These are phyloP conservation scores for Ctena decussata DNA, from an alignment of 2,888 invertebrate species.

Conservation along the genomic window DNA sequence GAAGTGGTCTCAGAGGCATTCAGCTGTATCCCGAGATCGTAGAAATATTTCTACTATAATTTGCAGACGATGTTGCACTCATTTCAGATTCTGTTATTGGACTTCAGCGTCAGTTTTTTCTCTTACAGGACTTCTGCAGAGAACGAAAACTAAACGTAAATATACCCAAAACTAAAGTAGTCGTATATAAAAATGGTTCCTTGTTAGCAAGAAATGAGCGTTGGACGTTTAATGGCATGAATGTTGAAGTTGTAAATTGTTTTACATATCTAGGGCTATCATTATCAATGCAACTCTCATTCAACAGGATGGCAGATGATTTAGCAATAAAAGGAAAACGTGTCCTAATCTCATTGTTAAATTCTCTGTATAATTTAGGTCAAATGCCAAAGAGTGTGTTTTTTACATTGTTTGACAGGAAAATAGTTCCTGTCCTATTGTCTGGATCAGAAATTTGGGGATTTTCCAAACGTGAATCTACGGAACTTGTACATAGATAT, in stretches of 20 bases:
- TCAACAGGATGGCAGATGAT: constrained; percentile 1
- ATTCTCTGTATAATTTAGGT: not conserved
- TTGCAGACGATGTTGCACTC: constrained; percentile 54
- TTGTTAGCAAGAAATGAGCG: constrained; percentile 36
- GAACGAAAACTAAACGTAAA: constrained; percentile 37
- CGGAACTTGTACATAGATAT: constrained; percentile 5
- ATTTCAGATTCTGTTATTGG: constrained; percentile 36
- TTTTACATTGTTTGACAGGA: constrained; percentile 17
- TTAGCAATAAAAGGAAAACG: constrained; percentile 16
- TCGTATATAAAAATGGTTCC: constrained; percentile 44
- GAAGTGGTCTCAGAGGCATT: not conserved
- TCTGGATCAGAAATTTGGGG: constrained; percentile 29
- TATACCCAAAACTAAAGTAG: constrained; percentile 37
- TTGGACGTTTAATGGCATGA: constrained; percentile 40
- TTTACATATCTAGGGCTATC: constrained; percentile 41
- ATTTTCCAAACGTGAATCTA: not conserved
- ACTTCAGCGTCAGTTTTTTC: too few species aligned
- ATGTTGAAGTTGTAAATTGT: too few species aligned
- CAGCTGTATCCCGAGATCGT: not conserved
- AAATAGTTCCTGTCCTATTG: constrained; percentile 37
- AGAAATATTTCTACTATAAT: constrained; percentile 37
- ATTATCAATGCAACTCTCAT: constrained; percentile 6
- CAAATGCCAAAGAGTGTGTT: not conserved
- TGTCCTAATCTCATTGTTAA: too few species aligned
- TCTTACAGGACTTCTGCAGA: constrained; percentile 27